Conservation (phyloP, 2,113 vertebrate species). For the Psophia crepitans region DNA sequence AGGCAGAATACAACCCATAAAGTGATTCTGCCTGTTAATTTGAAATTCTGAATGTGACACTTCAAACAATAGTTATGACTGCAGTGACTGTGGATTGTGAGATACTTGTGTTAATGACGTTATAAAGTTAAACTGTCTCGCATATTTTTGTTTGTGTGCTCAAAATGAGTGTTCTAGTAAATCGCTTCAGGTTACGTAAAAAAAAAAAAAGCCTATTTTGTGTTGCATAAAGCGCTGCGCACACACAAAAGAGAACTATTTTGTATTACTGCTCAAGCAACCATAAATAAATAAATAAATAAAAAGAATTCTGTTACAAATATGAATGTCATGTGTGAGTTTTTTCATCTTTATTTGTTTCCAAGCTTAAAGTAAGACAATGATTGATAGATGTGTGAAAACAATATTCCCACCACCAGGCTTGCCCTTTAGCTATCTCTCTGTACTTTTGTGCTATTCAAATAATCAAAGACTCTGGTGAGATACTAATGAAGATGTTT, state of each 20-base stretch:
- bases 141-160: not conserved
- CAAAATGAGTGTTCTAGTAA: not conserved
- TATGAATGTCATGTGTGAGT: not conserved
- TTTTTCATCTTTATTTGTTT: slow-evolving; percentile 29
- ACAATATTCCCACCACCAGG: not conserved
- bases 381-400: slow-evolving; percentile 8
- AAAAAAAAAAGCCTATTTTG: not conserved
- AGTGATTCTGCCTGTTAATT: not conserved
- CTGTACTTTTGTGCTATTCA: not conserved
- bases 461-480: not conserved
- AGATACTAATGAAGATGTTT: slow-evolving; percentile 8
- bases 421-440: slow-evolving; percentile 9
- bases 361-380: not conserved
- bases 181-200: not conserved
- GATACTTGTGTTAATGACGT: not conserved
- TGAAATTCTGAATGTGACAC: not conserved
- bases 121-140: not conserved
- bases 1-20: not conserved
- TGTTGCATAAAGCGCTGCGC: not conserved
- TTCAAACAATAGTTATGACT: not conserved
- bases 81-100: not conserved
- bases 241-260: not conserved
- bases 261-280: not conserved
- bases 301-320: not conserved
- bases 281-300: not conserved